Evolutionary conservation across 2,888 invertebrate genomes (phyloP).

Genomic region (Cataglyphis livida): DNA sequence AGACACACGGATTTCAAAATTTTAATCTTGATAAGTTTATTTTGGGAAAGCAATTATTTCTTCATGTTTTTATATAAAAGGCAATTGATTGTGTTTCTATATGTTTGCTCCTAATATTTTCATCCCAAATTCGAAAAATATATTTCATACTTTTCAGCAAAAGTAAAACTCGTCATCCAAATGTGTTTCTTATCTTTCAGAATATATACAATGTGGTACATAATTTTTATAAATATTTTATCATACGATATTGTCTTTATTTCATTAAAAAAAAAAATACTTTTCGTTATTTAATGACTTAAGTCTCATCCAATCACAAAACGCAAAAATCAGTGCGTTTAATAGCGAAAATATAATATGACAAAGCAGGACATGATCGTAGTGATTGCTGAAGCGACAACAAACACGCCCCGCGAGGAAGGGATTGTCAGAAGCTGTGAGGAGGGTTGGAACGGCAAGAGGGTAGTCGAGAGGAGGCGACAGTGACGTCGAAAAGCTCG

Average conservation of each 20-base stretch:
- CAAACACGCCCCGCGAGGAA: slow-evolving; percentile 67
- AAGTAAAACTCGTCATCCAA: not conserved
- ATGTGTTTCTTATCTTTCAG: not conserved
- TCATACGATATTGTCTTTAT: not conserved
- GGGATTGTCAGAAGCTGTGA: slow-evolving; percentile 65
- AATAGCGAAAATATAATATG: slow-evolving; percentile 46
- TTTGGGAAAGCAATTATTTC: not conserved
- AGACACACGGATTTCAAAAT: not conserved
- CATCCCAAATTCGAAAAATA: not conserved
- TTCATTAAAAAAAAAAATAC: not conserved
- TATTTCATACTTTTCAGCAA: not conserved
- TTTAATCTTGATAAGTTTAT: not conserved
- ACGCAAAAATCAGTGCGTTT: slow-evolving; percentile 16
- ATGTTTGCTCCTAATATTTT: not conserved
- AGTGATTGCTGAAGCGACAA: slow-evolving; percentile 77
- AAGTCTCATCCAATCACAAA: slow-evolving; percentile 6
- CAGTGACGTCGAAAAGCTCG: slow-evolving; percentile 78
- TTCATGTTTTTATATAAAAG: not conserved
- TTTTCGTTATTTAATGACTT: not conserved
- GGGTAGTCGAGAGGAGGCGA: slow-evolving; percentile 43
- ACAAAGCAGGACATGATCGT: slow-evolving; percentile 70
- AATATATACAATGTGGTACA: not conserved
- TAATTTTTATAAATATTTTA: not conserved
- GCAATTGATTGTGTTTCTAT: not conserved
- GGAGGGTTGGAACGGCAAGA: slow-evolving; percentile 24